Evolutionary conservation across 2,113 vertebrate genomes (phyloP).

Genomic region (Cyprinodon variegatus): DNA sequence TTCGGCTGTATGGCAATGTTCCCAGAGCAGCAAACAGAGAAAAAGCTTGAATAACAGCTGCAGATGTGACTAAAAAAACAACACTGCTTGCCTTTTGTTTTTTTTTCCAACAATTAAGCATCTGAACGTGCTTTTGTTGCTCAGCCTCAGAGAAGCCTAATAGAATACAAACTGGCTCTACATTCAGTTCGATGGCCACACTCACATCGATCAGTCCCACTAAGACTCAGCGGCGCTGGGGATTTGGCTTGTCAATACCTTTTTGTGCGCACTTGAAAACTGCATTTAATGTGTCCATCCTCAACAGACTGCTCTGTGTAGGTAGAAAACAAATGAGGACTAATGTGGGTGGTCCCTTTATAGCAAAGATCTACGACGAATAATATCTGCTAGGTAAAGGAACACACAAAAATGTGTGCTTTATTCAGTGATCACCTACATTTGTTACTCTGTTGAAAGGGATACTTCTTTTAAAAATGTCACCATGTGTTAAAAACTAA

Average conservation of each 20-base stretch:
- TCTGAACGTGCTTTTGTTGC: slow-evolving; percentile 51
- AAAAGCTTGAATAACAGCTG: neutral
- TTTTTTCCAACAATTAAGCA: slow-evolving; percentile 48
- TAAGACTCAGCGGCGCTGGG: slow-evolving; percentile 51
- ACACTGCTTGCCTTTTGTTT: slow-evolving; percentile 22
- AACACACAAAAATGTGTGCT: neutral
- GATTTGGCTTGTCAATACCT: slow-evolving; percentile 61
- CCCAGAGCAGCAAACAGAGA: slow-evolving; percentile 1
- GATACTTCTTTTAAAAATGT: neutral
- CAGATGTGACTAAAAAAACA: slow-evolving; percentile 15
- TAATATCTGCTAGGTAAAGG: neutral
- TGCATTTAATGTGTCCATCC: slow-evolving; percentile 58
- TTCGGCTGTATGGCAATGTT: neutral
- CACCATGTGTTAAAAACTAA: neutral
- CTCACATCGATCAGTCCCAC: slow-evolving; percentile 65
- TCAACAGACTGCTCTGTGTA: neutral
- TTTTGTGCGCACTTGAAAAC: slow-evolving; percentile 55
- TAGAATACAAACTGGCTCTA: slow-evolving; percentile 71
- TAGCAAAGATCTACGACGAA: neutral
- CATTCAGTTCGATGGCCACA: slow-evolving; percentile 63
- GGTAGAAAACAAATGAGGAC: neutral
- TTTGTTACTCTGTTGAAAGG: too few relatives aligned
- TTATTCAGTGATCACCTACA: too few relatives aligned
- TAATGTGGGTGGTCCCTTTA: neutral
- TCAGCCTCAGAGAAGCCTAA: slow-evolving; percentile 62